These are phyloP conservation scores for Coturnix japonica DNA, from an alignment of 2,113 vertebrate species.

Conservation along the genomic window DNA sequence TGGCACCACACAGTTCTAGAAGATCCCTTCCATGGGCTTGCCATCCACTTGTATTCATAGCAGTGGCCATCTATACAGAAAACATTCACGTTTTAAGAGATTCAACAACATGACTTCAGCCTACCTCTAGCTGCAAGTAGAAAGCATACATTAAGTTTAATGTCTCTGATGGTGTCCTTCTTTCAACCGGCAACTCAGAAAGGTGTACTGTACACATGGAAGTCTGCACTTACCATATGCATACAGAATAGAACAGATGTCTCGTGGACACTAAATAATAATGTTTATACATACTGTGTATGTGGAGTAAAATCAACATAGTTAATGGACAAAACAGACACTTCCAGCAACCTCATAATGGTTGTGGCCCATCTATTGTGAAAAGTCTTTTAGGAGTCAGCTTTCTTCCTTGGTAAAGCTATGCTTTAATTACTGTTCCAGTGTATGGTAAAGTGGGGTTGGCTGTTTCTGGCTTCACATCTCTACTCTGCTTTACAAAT, in stretches of 20 bases:
- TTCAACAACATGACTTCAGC: neutral
- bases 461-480: neutral
- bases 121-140: neutral
- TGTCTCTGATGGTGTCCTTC: neutral
- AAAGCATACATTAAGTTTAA: neutral
- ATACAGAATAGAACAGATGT: neutral
- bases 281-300: neutral
- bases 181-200: neutral
- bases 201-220: neutral
- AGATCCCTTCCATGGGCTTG: slow-evolving; percentile 88
- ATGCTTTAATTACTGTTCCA: neutral
- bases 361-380: neutral
- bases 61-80: slow-evolving; percentile 88
- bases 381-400: neutral
- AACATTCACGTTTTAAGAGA: neutral
- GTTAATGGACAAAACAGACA: neutral
- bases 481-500: neutral
- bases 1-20: slow-evolving; percentile 91
- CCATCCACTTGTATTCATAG: slow-evolving; percentile 94
- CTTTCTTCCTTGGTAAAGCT: neutral
- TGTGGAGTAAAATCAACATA: neutral
- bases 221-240: neutral
- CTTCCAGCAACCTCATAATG: neutral
- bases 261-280: neutral
- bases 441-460: neutral